Conservation (phyloP, 2,113 vertebrate genomes). For the Hyperopisus bebe region DNA sequence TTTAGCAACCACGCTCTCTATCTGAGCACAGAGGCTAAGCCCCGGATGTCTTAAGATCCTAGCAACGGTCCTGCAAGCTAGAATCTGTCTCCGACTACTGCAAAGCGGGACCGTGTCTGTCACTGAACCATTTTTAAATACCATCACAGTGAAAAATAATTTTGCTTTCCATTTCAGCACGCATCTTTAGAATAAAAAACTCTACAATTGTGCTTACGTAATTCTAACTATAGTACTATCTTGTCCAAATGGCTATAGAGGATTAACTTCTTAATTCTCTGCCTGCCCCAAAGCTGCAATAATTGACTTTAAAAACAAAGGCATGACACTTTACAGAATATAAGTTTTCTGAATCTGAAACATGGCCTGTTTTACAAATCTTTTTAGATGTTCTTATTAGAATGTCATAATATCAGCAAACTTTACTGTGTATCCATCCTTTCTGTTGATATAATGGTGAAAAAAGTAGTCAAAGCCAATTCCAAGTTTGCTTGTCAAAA, state of each 20-base stretch:
- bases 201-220: not conserved
- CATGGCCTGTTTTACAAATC: not conserved
- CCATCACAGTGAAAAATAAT: not conserved
- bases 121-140: not conserved
- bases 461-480: not conserved
- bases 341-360: not conserved
- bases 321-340: not conserved
- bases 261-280: not conserved
- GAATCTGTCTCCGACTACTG: not conserved
- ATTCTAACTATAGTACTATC: not conserved
- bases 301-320: not conserved
- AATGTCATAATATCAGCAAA: not conserved
- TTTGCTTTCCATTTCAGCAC: not conserved
- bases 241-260: not conserved
- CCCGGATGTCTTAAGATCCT: not conserved
- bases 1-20: not conserved
- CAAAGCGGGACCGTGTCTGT: not conserved
- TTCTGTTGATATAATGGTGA: not conserved
- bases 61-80: not conserved
- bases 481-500: not conserved
- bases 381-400: not conserved
- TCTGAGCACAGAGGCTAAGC: not conserved
- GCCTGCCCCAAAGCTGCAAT: not conserved
- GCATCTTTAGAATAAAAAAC: not conserved
- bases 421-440: not conserved